phyloP scores from a whole-genome alignment of 2,797 vertebrate genomes.

The Tragopan temminckii region DNA sequence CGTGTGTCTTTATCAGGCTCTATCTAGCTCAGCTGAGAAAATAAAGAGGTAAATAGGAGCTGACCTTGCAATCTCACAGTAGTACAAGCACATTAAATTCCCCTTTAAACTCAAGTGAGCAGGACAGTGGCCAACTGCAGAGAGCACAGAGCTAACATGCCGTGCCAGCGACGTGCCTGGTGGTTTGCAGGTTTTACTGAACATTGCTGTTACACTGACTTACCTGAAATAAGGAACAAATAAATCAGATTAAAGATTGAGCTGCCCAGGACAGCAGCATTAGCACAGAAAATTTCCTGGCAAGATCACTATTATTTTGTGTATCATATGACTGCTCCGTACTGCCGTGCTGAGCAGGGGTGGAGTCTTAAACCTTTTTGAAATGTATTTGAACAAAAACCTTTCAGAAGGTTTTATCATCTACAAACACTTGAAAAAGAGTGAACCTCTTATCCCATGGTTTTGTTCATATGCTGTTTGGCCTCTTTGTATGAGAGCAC shows the following conservation, averaged over 20 bases:
- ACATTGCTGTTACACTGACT: background rate
- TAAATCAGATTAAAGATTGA: conserved; percentile 39
- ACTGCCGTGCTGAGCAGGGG: background rate
- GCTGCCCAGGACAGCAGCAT: conserved; percentile 36
- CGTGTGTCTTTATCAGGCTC: background rate
- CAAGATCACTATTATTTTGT: background rate
- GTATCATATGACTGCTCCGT: conserved; percentile 15
- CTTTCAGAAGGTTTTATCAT: conserved; percentile 32
- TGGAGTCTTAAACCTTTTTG: background rate
- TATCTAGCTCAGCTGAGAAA: conserved; percentile 42
- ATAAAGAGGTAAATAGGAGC: conserved; percentile 7
- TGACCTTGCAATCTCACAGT: conserved; percentile 9
- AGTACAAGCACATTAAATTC: conserved; percentile 14
- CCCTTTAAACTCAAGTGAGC: background rate
- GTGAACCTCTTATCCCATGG: background rate
- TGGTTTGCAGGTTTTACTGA: conserved; percentile 14
- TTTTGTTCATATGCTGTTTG: conserved; percentile 25
- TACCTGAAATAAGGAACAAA: conserved; percentile 45
- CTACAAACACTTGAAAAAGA: background rate
- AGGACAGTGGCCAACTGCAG: background rate
- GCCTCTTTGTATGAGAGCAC: background rate
- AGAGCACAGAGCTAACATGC: background rate
- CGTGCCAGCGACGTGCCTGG: conserved; percentile 1
- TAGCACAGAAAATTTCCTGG: conserved; percentile 28
- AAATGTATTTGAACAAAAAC: conserved; percentile 9